A percentile compares a stretch with the other conserved stretches of the same genome.
These are phyloP conservation scores for Caenorhabditis sp. DNA, from an alignment of 2,888 invertebrate species.

Conservation along the genomic window DNA sequence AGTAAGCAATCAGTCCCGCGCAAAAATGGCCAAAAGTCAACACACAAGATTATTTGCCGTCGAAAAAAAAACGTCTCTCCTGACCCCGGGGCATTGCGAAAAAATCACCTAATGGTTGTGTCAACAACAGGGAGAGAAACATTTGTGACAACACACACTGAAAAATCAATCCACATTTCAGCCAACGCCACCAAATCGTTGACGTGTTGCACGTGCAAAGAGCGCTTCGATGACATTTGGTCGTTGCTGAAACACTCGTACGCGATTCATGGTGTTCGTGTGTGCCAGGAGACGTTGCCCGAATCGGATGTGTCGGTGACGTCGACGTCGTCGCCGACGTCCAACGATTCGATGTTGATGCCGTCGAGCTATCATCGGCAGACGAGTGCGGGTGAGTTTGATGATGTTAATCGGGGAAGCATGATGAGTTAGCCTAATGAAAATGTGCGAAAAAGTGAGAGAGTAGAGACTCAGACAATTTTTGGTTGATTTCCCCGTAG, in stretches of 20 bases:
- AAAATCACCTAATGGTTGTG: slow-evolving; percentile 14
- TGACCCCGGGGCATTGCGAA: slow-evolving; percentile 14
- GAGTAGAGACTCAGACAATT: too few species aligned
- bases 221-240: slow-evolving; percentile 66
- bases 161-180: slow-evolving; percentile 6
- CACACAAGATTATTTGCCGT: slow-evolving; percentile 2
- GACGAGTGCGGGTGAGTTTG: slow-evolving; percentile 6
- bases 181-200: slow-evolving; percentile 35
- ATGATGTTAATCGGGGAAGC: too few species aligned
- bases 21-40: slow-evolving; percentile 7
- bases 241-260: slow-evolving; percentile 65
- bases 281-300: slow-evolving; percentile 53
- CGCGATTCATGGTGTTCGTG: slow-evolving; percentile 61
- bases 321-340: slow-evolving; percentile 51
- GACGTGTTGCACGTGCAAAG: slow-evolving; percentile 67
- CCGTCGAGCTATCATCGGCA: slow-evolving; percentile 31
- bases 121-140: too few species aligned
- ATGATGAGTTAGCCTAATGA: too few species aligned
- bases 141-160: too few species aligned
- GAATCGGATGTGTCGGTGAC: slow-evolving; percentile 46
- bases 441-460: too few species aligned
- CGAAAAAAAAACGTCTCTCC: too few species aligned
- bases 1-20: slow-evolving; percentile 9
- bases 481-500: too few species aligned
- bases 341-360: slow-evolving; percentile 39